Conservation (phyloP, 2,888 invertebrate genomes). For the Adelognathus sp. region DNA sequence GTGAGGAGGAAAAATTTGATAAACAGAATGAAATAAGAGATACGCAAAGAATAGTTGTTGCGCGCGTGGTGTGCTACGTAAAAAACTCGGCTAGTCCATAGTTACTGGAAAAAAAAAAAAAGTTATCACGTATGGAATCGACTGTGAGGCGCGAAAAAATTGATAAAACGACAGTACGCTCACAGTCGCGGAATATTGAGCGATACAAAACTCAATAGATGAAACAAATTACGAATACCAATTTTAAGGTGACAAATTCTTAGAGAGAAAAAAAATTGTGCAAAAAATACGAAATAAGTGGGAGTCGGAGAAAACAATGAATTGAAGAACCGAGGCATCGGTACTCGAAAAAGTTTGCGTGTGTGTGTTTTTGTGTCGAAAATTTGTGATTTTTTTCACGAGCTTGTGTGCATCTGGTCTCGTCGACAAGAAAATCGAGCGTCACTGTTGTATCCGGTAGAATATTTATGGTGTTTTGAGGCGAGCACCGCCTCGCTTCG, state of each 20-base stretch:
- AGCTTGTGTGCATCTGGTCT: no score
- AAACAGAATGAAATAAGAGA: neutral
- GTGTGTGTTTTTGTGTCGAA: no score
- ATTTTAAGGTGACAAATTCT: no score
- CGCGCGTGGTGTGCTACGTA: neutral
- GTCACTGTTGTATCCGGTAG: no score
- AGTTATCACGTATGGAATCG: neutral
- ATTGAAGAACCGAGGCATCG: no score
- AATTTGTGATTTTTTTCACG: no score
- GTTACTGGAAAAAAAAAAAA: neutral
- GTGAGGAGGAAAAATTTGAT: neutral
- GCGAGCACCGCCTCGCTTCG: neutral
- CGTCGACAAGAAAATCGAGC: no score
- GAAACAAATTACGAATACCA: no score
- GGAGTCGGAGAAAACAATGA: no score
- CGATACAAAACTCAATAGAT: neutral
- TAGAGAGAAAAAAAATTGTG: no score
- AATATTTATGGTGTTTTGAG: slow-evolving; percentile 7
- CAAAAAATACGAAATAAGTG: no score
- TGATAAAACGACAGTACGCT: neutral
- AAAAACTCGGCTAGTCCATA: neutral
- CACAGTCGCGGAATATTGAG: neutral
- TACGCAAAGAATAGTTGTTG: neutral
- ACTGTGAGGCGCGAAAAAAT: neutral
- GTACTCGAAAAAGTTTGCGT: no score